A percentile compares a stretch with the other conserved stretches of the same genome.
Conservation (phyloP, 2,888 invertebrate species). For the Stramonita haemastoma region DNA sequence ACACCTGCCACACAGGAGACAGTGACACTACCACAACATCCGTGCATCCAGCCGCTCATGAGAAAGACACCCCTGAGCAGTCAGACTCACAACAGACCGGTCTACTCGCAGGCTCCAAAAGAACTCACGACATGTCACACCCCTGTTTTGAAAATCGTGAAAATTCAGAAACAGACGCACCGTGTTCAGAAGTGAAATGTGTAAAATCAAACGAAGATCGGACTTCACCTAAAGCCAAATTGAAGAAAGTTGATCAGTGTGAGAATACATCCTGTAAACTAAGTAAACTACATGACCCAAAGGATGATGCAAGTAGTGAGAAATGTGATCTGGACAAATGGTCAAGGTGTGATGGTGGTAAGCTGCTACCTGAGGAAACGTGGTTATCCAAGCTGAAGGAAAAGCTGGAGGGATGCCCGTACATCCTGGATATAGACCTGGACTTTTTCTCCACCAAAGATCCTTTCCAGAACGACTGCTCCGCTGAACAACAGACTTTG, state of each 20-base stretch:
- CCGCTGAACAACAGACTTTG: constrained; percentile 65
- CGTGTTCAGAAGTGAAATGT: not conserved
- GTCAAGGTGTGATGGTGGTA: not conserved
- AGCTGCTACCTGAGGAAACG: not conserved
- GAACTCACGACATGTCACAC: not conserved
- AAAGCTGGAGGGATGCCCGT: constrained; percentile 53
- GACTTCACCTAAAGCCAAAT: not conserved
- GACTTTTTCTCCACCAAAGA: constrained; percentile 91
- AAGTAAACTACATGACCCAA: not conserved
- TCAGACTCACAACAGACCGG: not conserved
- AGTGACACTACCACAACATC: too few species aligned
- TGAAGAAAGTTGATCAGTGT: not conserved
- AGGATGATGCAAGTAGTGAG: not conserved
- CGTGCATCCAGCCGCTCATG: not conserved
- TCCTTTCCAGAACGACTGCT: constrained; percentile 83
- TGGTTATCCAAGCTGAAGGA: constrained; percentile 41
- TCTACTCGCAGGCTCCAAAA: not conserved
- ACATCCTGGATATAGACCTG: constrained; percentile 89
- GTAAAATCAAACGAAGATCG: not conserved
- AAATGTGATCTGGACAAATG: not conserved
- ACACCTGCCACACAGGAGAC: not conserved
- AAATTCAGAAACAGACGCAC: not conserved
- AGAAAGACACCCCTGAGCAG: not conserved
- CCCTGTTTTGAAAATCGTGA: not conserved
- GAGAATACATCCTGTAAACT: not conserved